Conservation (phyloP, 1,140 invertebrate genomes). For the Propsilocerus akamusi region DNA sequence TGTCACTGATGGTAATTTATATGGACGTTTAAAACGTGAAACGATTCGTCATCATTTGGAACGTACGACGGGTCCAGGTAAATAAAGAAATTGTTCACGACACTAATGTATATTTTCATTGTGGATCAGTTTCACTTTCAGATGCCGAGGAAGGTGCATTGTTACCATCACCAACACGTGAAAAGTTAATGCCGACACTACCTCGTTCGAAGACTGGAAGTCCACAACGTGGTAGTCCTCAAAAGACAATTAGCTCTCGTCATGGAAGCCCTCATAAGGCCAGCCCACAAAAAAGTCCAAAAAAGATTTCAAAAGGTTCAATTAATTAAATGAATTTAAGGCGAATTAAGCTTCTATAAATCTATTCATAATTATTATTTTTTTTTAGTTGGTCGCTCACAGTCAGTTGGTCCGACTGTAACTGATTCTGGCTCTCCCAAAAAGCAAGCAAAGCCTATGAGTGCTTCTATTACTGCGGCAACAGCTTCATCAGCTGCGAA, state of each 20-base stretch:
- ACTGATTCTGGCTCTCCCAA: constrained; percentile 44
- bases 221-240: constrained; percentile 20
- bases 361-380: not conserved
- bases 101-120: not conserved
- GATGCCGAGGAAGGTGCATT: constrained; percentile 32
- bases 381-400: constrained; percentile 34
- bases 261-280: constrained; percentile 25
- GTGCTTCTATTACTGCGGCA: constrained; percentile 24
- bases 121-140: constrained; percentile 6
- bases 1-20: constrained; percentile 24
- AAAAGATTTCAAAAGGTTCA: constrained; percentile 27
- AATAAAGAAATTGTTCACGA: constrained; percentile 12
- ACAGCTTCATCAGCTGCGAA: constrained; percentile 22
- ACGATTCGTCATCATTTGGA: constrained; percentile 50
- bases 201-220: constrained; percentile 25
- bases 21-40: constrained; percentile 26
- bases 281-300: constrained; percentile 39
- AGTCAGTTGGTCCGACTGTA: constrained; percentile 42
- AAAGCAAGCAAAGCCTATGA: constrained; percentile 44
- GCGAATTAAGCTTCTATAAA: not conserved
- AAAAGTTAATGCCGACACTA: constrained; percentile 48
- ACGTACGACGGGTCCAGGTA: constrained; percentile 44
- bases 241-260: constrained; percentile 18
- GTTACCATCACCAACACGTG: constrained; percentile 45
- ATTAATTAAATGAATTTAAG: not conserved